phyloP scores from a whole-genome alignment of 2,113 vertebrate species.

The Melozone crissalis region DNA sequence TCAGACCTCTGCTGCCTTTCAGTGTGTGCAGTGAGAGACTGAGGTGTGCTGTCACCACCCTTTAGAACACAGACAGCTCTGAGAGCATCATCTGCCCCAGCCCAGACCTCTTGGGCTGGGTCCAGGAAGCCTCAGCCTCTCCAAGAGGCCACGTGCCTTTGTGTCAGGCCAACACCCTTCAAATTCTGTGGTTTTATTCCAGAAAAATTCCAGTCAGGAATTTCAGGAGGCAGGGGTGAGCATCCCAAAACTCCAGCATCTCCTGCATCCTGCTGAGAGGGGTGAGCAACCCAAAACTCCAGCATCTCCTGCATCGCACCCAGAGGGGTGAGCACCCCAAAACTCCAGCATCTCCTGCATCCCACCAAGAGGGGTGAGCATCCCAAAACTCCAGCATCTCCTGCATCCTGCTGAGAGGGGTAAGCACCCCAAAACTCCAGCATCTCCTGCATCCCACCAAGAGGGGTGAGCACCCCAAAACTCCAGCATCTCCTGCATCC shows the following conservation, averaged over 20 bases:
- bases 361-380: fast-evolving
- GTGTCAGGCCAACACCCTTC: not conserved
- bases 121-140: not conserved
- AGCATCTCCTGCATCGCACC: not conserved
- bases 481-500: too few relatives aligned
- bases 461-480: not conserved
- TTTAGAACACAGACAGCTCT: not conserved
- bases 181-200: not conserved
- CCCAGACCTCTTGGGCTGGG: not conserved
- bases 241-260: not conserved
- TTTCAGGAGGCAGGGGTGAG: not conserved
- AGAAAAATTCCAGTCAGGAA: not conserved
- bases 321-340: fast-evolving
- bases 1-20: not conserved
- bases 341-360: not conserved
- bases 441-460: not conserved
- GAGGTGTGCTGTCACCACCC: not conserved
- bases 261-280: not conserved
- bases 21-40: not conserved
- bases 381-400: not conserved
- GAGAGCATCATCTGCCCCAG: not conserved
- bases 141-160: not conserved
- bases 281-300: not conserved
- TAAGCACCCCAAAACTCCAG: not conserved
- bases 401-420: not conserved